Evolutionary conservation across 2,797 vertebrate genomes (phyloP).

Genomic region (Erithacus rubecula): DNA sequence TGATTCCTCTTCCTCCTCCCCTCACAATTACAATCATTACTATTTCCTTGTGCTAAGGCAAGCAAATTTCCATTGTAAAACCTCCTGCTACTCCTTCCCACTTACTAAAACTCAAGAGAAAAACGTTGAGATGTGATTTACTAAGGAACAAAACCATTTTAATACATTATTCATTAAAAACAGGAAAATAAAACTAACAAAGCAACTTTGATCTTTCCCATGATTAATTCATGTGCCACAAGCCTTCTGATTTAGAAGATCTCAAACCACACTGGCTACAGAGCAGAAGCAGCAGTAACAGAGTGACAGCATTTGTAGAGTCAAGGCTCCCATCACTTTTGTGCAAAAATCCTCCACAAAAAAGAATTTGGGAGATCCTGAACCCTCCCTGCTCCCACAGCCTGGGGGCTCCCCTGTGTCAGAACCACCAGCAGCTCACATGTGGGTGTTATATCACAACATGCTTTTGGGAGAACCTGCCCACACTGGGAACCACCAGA

Average conservation of each 20-base stretch:
- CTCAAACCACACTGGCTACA: neutral
- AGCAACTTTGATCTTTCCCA: slow-evolving; percentile 18
- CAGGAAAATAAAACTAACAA: slow-evolving; percentile 39
- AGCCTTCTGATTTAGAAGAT: neutral
- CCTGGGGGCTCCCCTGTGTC: accelerated
- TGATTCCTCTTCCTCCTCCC: neutral
- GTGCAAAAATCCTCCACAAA: slow-evolving; percentile 3
- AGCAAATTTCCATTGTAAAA: slow-evolving; percentile 32
- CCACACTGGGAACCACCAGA: neutral
- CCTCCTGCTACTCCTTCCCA: neutral
- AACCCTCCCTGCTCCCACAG: accelerated
- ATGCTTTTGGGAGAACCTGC: neutral
- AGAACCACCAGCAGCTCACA: neutral
- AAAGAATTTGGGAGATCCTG: neutral
- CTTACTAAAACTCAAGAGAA: slow-evolving; percentile 1
- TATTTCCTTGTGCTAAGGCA: slow-evolving; percentile 12
- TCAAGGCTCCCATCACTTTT: neutral
- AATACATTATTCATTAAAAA: slow-evolving; percentile 53
- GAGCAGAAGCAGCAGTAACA: neutral
- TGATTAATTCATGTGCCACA: neutral
- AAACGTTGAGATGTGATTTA: slow-evolving; percentile 12
- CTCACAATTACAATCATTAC: neutral
- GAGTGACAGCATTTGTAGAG: neutral
- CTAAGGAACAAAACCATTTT: neutral
- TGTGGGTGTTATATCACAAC: neutral